Conservation (phyloP, 1,140 invertebrate species). For the Chymomyza costata region DNA sequence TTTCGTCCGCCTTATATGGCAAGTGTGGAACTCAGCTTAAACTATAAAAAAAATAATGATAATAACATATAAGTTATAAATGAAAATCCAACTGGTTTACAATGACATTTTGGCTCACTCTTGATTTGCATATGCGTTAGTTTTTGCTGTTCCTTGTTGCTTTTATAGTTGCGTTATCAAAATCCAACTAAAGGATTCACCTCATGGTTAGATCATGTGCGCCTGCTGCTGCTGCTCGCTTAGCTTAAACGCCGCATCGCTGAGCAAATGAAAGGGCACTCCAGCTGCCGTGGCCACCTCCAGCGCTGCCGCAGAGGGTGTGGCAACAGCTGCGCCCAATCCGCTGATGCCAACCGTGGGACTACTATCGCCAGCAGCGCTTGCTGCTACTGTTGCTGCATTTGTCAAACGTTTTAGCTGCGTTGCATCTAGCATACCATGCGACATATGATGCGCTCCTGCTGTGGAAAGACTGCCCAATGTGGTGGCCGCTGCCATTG, state of each 20-base stretch:
- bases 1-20: no score
- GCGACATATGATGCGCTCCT: constrained; percentile 29
- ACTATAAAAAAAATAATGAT: no score
- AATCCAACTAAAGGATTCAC: neutral
- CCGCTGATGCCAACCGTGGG: neutral
- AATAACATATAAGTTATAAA: no score
- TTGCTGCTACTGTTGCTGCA: constrained; percentile 12
- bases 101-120: constrained; percentile 21
- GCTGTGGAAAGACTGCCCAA: constrained; percentile 29
- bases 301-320: constrained; percentile 24
- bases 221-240: constrained; percentile 49
- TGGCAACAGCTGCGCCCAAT: constrained; percentile 16
- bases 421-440: constrained; percentile 36
- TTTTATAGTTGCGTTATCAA: neutral
- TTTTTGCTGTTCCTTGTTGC: neutral
- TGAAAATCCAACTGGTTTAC: neutral
- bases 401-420: constrained; percentile 38
- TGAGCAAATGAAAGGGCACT: constrained; percentile 84
- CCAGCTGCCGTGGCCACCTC: constrained; percentile 78
- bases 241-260: constrained; percentile 73
- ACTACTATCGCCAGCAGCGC: neutral
- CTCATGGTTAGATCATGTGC: constrained; percentile 55
- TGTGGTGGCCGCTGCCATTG: constrained; percentile 34
- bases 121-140: constrained; percentile 20
- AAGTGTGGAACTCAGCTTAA: no score